Base-by-base conservation (phyloP, 2,113 vertebrate species). In the Heteronetta atricapilla region DNA sequence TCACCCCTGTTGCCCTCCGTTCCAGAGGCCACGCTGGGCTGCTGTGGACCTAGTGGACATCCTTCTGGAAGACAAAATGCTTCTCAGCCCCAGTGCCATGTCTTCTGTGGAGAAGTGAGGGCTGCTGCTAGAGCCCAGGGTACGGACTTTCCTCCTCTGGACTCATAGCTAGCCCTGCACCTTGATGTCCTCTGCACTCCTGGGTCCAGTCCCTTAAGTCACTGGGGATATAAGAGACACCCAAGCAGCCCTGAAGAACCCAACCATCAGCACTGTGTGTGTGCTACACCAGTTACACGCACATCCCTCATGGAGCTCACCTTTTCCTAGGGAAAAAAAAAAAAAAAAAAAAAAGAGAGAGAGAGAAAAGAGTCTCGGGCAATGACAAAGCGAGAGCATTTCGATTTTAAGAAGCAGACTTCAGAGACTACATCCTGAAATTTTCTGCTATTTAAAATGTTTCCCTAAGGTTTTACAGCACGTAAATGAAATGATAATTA, bases 401-500 rank as follows among this genome's bases (percentile, higher is more conserved):
- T 82, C 29, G 58, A 91, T 96, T 86, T 87, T 88, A 95, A 93
- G 82, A 62, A 95, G 83, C 74, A 90, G 92, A 87, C 88, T 96
- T 93, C 81, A 96, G 93, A 94, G 93, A 81, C 58, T 11, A 34
- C 44, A 59, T 90, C 69, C 80, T 96, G 77, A 94, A 82, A 29
- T 95, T 89, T 94, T 96, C 93, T 96, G 88, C 93, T 89, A 95
- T 94, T 96, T 95, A 96, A 85, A 89, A 93, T 42, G 40, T 93
- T 95, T 96, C 95, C 94, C 93, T 69, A 82, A 95, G 95, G 95
- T 95, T 95, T 97, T 96, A 46, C 83, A 13, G 1, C 74, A 90
- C 42, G 21, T 92, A 97, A 96, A 95, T 96, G 86, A 96, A 94
- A 96, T 92, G 18, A 85, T 95, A 96, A 96, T 97, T 96, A 90